A percentile compares a stretch with the other conserved stretches of the same genome.
Evolutionary conservation across 2,113 vertebrate genomes (phyloP).

Genomic region (Pyrgilauda ruficollis): DNA sequence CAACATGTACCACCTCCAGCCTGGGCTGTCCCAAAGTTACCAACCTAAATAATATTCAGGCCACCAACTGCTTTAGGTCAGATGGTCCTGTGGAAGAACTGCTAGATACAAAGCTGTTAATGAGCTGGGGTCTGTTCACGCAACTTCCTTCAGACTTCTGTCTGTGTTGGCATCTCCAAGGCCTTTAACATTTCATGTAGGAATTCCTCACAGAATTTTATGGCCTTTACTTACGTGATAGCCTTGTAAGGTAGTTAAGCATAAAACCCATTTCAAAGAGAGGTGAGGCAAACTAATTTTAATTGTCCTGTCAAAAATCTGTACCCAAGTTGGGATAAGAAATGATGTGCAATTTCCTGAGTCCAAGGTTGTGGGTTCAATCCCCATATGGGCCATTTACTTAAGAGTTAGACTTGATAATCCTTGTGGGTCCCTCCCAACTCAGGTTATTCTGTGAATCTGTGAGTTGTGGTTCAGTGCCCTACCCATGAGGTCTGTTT

Average conservation of each 20-base stretch:
- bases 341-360: neutral
- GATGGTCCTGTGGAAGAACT: neutral
- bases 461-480: neutral
- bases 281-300: neutral
- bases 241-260: neutral
- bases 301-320: neutral
- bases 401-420: neutral
- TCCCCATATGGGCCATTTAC: rapidly evolving
- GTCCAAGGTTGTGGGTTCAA: neutral
- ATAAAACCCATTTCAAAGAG: neutral
- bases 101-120: neutral
- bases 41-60: neutral
- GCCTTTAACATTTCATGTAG: neutral
- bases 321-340: neutral
- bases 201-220: neutral
- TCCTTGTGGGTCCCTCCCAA: neutral
- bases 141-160: neutral
- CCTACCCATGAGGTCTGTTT: neutral
- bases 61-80: neutral
- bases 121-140: neutral
- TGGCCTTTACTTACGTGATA: neutral
- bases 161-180: neutral
- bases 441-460: neutral
- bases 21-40: neutral
- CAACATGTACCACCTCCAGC: neutral